Conservation (phyloP, 2,113 vertebrate species). For the Labeo rohita region DNA sequence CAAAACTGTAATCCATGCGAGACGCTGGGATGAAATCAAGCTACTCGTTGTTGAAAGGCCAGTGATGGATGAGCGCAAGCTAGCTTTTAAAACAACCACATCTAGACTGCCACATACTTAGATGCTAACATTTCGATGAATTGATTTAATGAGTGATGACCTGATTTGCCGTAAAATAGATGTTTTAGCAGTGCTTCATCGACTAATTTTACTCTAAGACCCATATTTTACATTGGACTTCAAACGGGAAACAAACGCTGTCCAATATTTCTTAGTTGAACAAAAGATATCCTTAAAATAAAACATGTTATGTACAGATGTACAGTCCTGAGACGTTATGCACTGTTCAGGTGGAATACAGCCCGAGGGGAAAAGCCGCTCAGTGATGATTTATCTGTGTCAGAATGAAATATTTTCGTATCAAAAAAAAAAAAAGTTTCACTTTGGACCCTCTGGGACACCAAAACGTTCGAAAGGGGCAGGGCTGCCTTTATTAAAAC, state of each 20-base stretch:
- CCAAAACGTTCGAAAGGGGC: too few relatives aligned
- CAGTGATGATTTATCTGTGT: too few relatives aligned
- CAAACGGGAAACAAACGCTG: background rate
- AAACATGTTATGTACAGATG: background rate
- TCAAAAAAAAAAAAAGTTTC: too few relatives aligned
- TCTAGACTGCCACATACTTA: background rate
- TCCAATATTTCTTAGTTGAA: background rate
- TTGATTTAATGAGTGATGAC: background rate
- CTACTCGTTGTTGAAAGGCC: background rate
- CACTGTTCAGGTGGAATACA: too few relatives aligned
- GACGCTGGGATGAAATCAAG: background rate
- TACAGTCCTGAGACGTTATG: too few relatives aligned
- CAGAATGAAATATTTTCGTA: too few relatives aligned
- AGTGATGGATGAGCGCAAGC: background rate
- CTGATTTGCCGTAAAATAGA: background rate
- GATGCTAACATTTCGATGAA: background rate
- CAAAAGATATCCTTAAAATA: background rate
- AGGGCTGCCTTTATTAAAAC: too few relatives aligned
- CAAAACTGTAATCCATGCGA: slow-evolving; percentile 12
- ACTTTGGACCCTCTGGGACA: too few relatives aligned
- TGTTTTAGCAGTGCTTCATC: background rate
- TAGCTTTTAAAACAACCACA: background rate
- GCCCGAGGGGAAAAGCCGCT: too few relatives aligned
- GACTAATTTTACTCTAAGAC: background rate
- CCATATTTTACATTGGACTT: background rate